Evolutionary conservation across 2,113 vertebrate species (phyloP).

Genomic region (Psammodynastes pulverulentus): DNA sequence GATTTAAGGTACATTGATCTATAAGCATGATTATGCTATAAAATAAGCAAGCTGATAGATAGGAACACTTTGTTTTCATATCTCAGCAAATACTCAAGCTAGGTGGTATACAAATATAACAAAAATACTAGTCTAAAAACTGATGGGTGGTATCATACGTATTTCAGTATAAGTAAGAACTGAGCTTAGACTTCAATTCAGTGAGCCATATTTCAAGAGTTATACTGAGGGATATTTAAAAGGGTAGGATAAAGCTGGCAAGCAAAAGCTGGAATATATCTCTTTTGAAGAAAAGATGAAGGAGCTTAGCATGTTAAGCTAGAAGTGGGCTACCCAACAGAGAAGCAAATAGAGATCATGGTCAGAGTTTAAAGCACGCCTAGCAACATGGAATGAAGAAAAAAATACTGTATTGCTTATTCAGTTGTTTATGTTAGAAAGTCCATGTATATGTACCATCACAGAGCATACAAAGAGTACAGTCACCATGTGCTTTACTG

Average conservation of each 20-base stretch:
- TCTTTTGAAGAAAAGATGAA: not conserved
- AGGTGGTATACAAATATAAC: slow-evolving; percentile 26
- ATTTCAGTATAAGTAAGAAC: not conserved
- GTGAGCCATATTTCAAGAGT: not conserved
- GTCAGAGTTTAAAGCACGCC: not conserved
- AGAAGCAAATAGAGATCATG: not conserved
- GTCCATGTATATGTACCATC: too few relatives aligned
- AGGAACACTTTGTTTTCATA: slow-evolving; percentile 18
- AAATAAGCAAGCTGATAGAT: slow-evolving; percentile 31
- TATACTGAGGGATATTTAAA: not conserved
- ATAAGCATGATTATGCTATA: slow-evolving; percentile 11
- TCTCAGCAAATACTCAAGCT: slow-evolving; percentile 48
- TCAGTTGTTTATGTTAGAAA: not conserved
- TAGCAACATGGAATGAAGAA: not conserved
- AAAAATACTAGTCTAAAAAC: slow-evolving; percentile 11
- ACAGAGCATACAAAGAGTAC: too few relatives aligned
- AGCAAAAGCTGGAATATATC: not conserved
- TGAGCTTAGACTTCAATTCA: not conserved
- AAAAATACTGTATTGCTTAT: not conserved
- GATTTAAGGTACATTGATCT: slow-evolving; percentile 28
- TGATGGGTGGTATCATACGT: not conserved
- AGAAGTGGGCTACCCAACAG: not conserved
- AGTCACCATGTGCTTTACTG: too few relatives aligned
- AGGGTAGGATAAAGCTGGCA: not conserved
- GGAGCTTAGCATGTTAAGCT: not conserved